phyloP scores from a whole-genome alignment of 1,140 invertebrate genomes.

The Meteorus sp. region DNA sequence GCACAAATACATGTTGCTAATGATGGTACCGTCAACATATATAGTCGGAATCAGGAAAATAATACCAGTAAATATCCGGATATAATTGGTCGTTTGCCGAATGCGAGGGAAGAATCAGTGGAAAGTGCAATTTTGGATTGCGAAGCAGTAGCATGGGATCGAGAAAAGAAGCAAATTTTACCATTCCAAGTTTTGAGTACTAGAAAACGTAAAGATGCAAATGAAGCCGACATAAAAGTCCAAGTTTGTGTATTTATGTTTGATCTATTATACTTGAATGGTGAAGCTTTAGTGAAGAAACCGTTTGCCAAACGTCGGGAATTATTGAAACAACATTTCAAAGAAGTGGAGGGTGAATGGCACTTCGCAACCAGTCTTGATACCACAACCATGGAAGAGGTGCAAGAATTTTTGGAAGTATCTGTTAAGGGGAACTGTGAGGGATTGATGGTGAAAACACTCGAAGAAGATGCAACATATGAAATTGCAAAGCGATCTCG shows the following conservation, averaged over 20 bases:
- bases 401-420: constrained; percentile 93
- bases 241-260: constrained; percentile 98
- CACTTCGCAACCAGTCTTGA: constrained; percentile 85
- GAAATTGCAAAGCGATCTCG: constrained; percentile 96
- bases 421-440: constrained; percentile 94
- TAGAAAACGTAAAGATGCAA: constrained; percentile 94
- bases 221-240: constrained; percentile 89
- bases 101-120: constrained; percentile 65
- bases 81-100: constrained; percentile 75
- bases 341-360: constrained; percentile 82
- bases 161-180: constrained; percentile 84
- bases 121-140: constrained; percentile 91
- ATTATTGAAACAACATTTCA: constrained; percentile 76
- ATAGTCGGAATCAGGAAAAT: constrained; percentile 97
- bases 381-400: constrained; percentile 86
- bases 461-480: constrained; percentile 91
- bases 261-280: constrained; percentile 95
- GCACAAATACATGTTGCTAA: constrained; percentile 87
- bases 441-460: constrained; percentile 98
- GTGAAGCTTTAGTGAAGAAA: constrained; percentile 78
- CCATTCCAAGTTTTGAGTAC: constrained; percentile 98
- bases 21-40: constrained; percentile 77
- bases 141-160: constrained; percentile 97
- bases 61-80: constrained; percentile 99
- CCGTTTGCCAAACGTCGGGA: constrained; percentile 77